phyloP scores from a whole-genome alignment of 1,140 invertebrate species.

The Aradophagus sp. region DNA sequence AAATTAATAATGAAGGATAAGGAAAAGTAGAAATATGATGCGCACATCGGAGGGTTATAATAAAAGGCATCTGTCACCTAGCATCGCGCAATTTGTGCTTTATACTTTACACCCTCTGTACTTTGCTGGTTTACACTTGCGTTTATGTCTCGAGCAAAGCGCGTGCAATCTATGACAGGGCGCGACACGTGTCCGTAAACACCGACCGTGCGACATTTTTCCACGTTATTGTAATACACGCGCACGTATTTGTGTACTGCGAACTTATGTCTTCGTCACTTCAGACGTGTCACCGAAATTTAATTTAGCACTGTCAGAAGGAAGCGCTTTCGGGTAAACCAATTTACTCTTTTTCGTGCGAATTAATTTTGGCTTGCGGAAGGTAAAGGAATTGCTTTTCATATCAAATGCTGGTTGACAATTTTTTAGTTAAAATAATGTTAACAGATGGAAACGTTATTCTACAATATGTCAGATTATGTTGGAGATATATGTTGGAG shows the following conservation, averaged over 20 bases:
- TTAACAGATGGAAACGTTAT: too few species aligned
- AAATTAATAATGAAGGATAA: conserved; percentile 50
- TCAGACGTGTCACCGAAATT: too few species aligned
- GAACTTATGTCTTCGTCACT: conserved; percentile 31
- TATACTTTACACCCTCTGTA: conserved; percentile 66
- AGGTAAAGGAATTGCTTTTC: too few species aligned
- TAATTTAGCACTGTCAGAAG: too few species aligned
- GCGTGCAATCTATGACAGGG: conserved; percentile 54
- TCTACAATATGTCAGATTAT: too few species aligned
- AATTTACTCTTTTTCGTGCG: too few species aligned
- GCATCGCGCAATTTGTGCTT: conserved; percentile 68
- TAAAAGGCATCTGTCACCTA: conserved; percentile 73
- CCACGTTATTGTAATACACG: conserved; percentile 45
- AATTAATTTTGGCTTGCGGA: too few species aligned
- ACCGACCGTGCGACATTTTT: conserved; percentile 64
- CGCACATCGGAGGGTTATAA: conserved; percentile 61
- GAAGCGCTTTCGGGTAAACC: too few species aligned
- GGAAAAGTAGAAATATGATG: conserved; percentile 49
- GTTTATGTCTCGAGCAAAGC: conserved; percentile 68
- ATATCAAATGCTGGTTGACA: too few species aligned
- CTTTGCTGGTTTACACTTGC: conserved; percentile 66
- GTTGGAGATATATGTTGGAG: too few species aligned
- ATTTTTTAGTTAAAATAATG: too few species aligned
- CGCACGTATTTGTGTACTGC: conserved; percentile 13
- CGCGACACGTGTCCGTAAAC: conserved; percentile 59